phyloP scores from a whole-genome alignment of 2,888 invertebrate species.

The Parnassius smintheus region DNA sequence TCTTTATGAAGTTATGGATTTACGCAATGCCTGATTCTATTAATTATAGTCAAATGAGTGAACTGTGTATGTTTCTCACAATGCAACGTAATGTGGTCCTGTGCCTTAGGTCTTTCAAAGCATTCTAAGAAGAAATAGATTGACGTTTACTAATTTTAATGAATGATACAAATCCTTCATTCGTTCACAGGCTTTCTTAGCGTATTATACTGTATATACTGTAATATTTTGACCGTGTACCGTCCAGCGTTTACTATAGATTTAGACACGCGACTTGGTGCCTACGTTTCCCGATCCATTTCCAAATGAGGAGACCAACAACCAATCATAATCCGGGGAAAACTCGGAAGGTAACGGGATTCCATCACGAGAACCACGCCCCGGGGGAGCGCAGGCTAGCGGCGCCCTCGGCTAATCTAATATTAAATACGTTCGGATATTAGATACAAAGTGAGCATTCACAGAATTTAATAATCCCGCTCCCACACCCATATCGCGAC shows the following conservation, averaged over 20 bases:
- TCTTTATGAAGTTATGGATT: too few species aligned
- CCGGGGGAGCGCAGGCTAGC: slow-evolving; percentile 40
- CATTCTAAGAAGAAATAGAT: too few species aligned
- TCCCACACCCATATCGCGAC: slow-evolving; percentile 52
- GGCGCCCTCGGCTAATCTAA: slow-evolving; percentile 73
- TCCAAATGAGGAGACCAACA: slow-evolving; percentile 62
- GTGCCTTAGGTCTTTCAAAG: too few species aligned
- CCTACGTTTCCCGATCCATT: slow-evolving; percentile 47
- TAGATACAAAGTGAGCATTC: slow-evolving; percentile 81
- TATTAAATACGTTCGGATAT: slow-evolving; percentile 80
- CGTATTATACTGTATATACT: too few species aligned
- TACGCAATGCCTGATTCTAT: too few species aligned
- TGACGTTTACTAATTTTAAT: too few species aligned
- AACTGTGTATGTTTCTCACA: too few species aligned
- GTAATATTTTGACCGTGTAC: not conserved
- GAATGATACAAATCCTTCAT: too few species aligned
- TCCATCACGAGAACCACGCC: slow-evolving; percentile 68
- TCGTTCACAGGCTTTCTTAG: too few species aligned
- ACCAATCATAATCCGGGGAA: slow-evolving; percentile 73
- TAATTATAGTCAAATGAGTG: too few species aligned
- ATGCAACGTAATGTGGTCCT: too few species aligned
- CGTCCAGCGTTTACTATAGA: not conserved
- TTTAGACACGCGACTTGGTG: not conserved
- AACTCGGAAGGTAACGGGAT: slow-evolving; percentile 55
- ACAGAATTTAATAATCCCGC: slow-evolving; percentile 79